Evolutionary conservation across 2,888 invertebrate genomes (phyloP).

Genomic region (Agonopterix alstromeriana): DNA sequence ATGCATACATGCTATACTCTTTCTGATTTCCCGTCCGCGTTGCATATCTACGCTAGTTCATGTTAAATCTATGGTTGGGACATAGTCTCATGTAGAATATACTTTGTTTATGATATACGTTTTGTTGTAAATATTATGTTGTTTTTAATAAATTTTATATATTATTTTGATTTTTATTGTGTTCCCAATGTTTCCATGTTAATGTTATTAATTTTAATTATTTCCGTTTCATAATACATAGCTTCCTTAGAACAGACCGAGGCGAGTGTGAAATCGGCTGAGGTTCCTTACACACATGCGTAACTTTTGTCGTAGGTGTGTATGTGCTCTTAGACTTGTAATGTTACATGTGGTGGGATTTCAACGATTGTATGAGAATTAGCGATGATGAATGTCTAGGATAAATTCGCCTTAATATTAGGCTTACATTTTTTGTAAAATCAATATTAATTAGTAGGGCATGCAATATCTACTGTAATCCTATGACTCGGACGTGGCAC

Average conservation of each 20-base stretch:
- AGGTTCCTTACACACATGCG: conserved; percentile 16
- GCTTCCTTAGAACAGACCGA: not conserved
- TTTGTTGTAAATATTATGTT: conserved; percentile 61
- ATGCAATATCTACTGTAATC: conserved; percentile 12
- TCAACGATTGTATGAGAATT: conserved; percentile 16
- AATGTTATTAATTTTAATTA: not conserved
- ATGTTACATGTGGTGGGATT: not conserved
- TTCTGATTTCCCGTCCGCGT: too few species aligned
- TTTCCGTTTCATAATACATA: not conserved
- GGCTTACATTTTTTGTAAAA: conserved; percentile 37
- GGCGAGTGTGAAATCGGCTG: not conserved
- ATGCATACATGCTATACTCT: too few species aligned
- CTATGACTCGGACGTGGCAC: too few species aligned
- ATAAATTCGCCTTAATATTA: conserved; percentile 38
- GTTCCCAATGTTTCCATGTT: conserved; percentile 22
- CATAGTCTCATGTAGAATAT: conserved; percentile 48
- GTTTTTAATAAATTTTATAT: conserved; percentile 64
- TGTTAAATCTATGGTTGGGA: conserved; percentile 15
- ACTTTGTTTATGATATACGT: conserved; percentile 33
- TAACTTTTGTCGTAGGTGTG: conserved; percentile 11
- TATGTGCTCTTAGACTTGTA: not conserved
- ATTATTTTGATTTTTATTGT: conserved; percentile 41
- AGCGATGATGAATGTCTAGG: conserved; percentile 21
- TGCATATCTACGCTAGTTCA: too few species aligned
- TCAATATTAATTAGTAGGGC: conserved; percentile 14